Evolutionary conservation across 2,888 invertebrate species (phyloP).

Genomic region (Cheilosia grossa): DNA sequence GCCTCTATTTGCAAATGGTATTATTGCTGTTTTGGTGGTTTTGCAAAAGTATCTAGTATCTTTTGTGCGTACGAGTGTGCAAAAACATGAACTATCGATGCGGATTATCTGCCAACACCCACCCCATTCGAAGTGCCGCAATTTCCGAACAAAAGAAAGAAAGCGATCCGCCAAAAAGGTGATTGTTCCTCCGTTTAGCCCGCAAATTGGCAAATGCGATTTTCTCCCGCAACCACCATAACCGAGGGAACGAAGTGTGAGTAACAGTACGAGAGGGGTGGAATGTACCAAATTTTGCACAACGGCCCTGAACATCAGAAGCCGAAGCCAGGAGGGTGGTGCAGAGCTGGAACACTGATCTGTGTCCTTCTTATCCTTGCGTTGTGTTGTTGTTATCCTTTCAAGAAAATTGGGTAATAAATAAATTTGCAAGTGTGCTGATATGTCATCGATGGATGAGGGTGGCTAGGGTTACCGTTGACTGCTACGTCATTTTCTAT

Average conservation of each 20-base stretch:
- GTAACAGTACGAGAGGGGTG: slow-evolving; percentile 50
- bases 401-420: slow-evolving; percentile 75
- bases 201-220: slow-evolving; percentile 73
- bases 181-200: slow-evolving; percentile 73
- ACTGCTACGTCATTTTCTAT: slow-evolving; percentile 53
- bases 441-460: slow-evolving; percentile 67
- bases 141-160: slow-evolving; percentile 54
- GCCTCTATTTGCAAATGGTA: slow-evolving; percentile 67
- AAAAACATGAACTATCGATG: slow-evolving; percentile 74
- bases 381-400: slow-evolving; percentile 66
- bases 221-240: slow-evolving; percentile 25
- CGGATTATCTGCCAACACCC: slow-evolving; percentile 70
- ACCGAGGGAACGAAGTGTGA: slow-evolving; percentile 11
- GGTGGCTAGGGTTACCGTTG: slow-evolving; percentile 26
- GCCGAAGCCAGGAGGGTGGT: slow-evolving; percentile 13
- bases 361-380: slow-evolving; percentile 59
- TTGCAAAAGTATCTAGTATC: slow-evolving; percentile 59
- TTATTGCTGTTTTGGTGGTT: slow-evolving; percentile 74
- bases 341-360: slow-evolving; percentile 53
- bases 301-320: slow-evolving; percentile 17
- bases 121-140: slow-evolving; percentile 52
- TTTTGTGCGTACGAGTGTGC: slow-evolving; percentile 32
- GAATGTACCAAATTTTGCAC: slow-evolving; percentile 62
- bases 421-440: slow-evolving; percentile 72
- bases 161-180: slow-evolving; percentile 45